Percentiles rank a stretch among this genome's conserved stretches.
Evolutionary conservation across 2,797 vertebrate genomes (phyloP).

Genomic region (Allobates femoralis): DNA sequence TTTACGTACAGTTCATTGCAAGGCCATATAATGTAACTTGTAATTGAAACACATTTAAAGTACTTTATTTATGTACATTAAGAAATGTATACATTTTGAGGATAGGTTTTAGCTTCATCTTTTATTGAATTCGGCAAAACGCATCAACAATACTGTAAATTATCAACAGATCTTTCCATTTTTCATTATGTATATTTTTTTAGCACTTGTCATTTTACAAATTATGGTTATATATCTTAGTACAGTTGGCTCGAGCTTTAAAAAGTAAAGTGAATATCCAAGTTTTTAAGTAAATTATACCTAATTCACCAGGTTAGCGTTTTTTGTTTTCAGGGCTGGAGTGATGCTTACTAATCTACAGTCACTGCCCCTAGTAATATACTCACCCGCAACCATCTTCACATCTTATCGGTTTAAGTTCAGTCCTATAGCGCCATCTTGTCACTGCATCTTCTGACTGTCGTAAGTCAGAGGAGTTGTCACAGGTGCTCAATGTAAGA

Average conservation of each 20-base stretch:
- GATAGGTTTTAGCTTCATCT: conserved; percentile 48
- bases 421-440: too few species aligned
- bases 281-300: too few species aligned
- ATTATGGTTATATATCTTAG: background rate
- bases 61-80: conserved; percentile 31
- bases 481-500: too few species aligned
- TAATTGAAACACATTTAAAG: conserved; percentile 29
- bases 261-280: background rate
- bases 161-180: conserved; percentile 24
- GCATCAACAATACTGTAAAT: conserved; percentile 7
- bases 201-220: background rate
- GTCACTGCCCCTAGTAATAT: too few species aligned
- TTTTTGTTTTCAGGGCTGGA: too few species aligned
- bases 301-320: too few species aligned
- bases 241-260: background rate
- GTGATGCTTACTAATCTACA: too few species aligned
- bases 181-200: background rate
- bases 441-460: too few species aligned
- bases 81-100: conserved; percentile 31
- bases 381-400: too few species aligned
- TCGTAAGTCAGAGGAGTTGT: too few species aligned
- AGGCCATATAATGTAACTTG: conserved; percentile 19
- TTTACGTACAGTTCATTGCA: conserved; percentile 39
- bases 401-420: too few species aligned
- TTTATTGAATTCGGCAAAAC: conserved; percentile 47